phyloP scores from a whole-genome alignment of 2,113 vertebrate genomes.

The Pseudorasbora parva region DNA sequence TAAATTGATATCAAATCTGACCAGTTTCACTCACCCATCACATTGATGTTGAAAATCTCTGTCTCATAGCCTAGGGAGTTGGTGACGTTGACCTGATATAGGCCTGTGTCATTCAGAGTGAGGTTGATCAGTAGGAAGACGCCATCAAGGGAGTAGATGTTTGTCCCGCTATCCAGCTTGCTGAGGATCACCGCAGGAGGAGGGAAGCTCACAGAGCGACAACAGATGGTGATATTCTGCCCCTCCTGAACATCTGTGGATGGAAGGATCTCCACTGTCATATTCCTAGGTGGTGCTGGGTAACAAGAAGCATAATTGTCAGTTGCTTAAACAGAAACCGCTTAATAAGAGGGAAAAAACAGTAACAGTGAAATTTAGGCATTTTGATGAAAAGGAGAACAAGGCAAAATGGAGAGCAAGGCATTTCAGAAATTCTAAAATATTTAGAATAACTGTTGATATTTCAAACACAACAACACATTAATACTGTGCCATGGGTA shows the following conservation, averaged over 20 bases:
- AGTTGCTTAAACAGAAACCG: neutral
- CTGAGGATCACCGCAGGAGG: conserved; percentile 64
- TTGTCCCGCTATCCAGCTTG: conserved; percentile 64
- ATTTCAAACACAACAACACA: neutral
- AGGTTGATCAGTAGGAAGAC: conserved; percentile 73
- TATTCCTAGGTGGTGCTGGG: conserved; percentile 76
- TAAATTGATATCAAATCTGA: neutral
- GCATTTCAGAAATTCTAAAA: neutral
- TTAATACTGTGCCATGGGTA: neutral
- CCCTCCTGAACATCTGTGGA: conserved; percentile 72
- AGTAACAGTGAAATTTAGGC: neutral
- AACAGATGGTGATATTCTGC: conserved; percentile 74
- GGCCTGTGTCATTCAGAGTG: conserved; percentile 67
- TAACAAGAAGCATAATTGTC: neutral
- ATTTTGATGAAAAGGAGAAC: neutral
- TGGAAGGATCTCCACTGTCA: conserved; percentile 66
- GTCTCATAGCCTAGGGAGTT: conserved; percentile 73
- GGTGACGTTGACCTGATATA: conserved; percentile 76
- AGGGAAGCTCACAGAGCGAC: conserved; percentile 69
- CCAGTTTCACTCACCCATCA: conserved; percentile 65
- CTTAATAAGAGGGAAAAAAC: neutral
- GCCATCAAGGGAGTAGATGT: conserved; percentile 64
- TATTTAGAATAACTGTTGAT: neutral
- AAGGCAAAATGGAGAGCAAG: conserved; percentile 21
- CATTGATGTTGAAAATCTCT: conserved; percentile 69